Evolutionary conservation across 2,888 invertebrate genomes (phyloP).

Genomic region (Helleia helle): DNA sequence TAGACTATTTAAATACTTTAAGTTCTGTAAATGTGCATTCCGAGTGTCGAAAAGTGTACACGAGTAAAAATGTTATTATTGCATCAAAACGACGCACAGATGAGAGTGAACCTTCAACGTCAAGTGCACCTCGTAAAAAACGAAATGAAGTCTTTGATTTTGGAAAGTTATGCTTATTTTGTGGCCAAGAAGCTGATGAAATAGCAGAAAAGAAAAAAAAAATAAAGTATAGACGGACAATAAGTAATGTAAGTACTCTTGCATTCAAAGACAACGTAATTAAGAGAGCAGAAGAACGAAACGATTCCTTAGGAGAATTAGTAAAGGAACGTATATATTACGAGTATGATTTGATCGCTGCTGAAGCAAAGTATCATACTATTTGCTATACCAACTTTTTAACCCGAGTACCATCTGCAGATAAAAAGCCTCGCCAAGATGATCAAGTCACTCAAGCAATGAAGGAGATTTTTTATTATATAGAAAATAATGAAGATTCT

Average conservation of each 20-base stretch:
- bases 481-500: conserved; percentile 37
- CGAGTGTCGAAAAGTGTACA: conserved; percentile 28
- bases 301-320: conserved; percentile 30
- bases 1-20: conserved; percentile 26
- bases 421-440: conserved; percentile 31
- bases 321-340: conserved; percentile 28
- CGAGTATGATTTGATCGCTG: conserved; percentile 30
- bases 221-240: conserved; percentile 29
- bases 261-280: conserved; percentile 34
- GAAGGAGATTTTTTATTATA: conserved; percentile 35
- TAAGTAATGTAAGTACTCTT: conserved; percentile 32
- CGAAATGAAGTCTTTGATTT: conserved; percentile 28
- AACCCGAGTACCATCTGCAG: conserved; percentile 27
- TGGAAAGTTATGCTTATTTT: conserved; percentile 33
- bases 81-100: too few relatives aligned
- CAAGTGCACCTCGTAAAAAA: conserved; percentile 27
- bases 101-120: conserved; percentile 22
- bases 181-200: conserved; percentile 34
- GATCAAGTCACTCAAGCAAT: conserved; percentile 37
- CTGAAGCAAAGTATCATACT: conserved; percentile 35
- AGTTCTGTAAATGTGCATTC: conserved; percentile 26
- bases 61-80: too few relatives aligned
- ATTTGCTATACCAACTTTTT: conserved; percentile 35
- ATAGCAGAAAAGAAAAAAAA: conserved; percentile 30
- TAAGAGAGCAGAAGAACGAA: conserved; percentile 34